Evolutionary conservation across 2,797 vertebrate species (phyloP).

Genomic region (Sciurus carolinensis): DNA sequence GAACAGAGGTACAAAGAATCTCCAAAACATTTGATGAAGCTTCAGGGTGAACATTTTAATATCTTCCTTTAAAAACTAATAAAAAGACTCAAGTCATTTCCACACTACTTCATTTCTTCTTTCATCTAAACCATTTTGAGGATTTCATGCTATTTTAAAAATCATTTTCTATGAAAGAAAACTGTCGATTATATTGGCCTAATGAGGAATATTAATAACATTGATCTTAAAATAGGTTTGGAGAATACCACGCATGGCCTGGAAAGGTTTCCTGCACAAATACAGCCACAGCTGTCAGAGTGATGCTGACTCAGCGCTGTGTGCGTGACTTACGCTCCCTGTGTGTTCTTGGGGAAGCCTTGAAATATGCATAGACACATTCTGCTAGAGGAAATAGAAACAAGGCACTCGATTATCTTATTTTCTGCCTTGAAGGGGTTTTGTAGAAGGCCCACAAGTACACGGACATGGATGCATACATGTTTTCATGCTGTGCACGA

Average conservation of each 20-base stretch:
- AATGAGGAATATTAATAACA: slow-evolving; percentile 61
- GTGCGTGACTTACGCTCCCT: background rate
- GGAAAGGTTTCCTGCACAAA: background rate
- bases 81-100: slow-evolving; percentile 27
- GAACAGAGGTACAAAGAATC: slow-evolving; percentile 69
- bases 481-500: background rate
- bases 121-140: slow-evolving; percentile 68
- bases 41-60: slow-evolving; percentile 75
- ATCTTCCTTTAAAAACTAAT: slow-evolving; percentile 61
- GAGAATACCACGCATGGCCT: background rate
- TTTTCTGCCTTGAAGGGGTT: slow-evolving; percentile 1
- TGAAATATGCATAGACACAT: slow-evolving; percentile 30
- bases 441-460: background rate
- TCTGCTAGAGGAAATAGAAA: background rate
- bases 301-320: slow-evolving; percentile 8
- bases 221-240: slow-evolving; percentile 66
- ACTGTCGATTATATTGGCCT: background rate
- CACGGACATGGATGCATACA: accelerated
- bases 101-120: slow-evolving; percentile 59
- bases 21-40: slow-evolving; percentile 71
- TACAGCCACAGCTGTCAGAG: background rate
- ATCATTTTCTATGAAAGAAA: slow-evolving; percentile 55
- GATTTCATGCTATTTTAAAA: slow-evolving; percentile 63
- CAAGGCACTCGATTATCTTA: background rate
- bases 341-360: background rate